Conservation (phyloP, 2,113 vertebrate species). For the Nyctereutes procyonoides region DNA sequence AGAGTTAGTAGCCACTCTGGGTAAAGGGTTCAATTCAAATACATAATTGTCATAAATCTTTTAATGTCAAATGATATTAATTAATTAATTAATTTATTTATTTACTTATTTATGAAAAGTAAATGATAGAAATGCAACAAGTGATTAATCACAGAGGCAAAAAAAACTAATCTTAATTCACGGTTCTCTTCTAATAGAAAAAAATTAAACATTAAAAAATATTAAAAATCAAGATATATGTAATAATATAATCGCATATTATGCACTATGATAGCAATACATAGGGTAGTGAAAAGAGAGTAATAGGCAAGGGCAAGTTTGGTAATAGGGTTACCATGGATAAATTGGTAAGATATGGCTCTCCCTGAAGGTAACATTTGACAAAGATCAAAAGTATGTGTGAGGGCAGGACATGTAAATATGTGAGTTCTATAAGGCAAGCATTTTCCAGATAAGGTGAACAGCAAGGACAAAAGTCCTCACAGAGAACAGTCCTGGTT, state of each 20-base stretch:
- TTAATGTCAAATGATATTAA: constrained; percentile 14
- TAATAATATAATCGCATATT: not conserved
- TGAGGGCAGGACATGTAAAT: not conserved
- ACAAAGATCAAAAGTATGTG: not conserved
- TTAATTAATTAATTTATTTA: constrained; percentile 3
- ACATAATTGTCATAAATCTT: not conserved
- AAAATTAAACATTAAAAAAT: not conserved
- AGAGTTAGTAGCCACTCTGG: not conserved
- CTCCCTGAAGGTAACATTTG: not conserved
- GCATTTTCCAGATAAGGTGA: not conserved
- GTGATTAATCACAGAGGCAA: not conserved
- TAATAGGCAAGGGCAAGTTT: not conserved
- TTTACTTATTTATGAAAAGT: constrained; percentile 9
- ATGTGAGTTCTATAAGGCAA: not conserved
- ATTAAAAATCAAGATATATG: not conserved
- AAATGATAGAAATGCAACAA: not conserved
- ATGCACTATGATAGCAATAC: not conserved
- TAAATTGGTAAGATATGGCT: not conserved
- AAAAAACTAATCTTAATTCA: not conserved
- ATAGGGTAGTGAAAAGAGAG: not conserved
- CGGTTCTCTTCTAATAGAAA: not conserved
- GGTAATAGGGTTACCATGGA: not conserved
- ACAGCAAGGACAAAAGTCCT: not conserved
- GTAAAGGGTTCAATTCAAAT: not conserved
- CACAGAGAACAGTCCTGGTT: not conserved